These are phyloP conservation scores for Nothoprocta pentlandii DNA, from an alignment of 2,113 vertebrate genomes.

Conservation along the genomic window DNA sequence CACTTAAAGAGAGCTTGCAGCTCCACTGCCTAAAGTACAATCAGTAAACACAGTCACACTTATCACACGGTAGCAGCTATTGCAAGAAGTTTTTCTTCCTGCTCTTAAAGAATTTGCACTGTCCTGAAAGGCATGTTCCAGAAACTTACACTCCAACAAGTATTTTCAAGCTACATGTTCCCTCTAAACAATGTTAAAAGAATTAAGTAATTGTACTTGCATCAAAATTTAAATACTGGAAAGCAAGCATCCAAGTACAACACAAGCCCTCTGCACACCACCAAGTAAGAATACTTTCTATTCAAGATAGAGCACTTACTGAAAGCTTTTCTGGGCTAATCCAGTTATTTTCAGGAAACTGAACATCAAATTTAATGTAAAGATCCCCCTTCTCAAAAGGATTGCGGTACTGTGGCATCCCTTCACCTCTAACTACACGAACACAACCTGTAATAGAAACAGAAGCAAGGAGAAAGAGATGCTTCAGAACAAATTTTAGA, in stretches of 20 bases:
- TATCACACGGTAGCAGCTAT: neutral
- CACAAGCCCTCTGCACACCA: neutral
- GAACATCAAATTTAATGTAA: constrained; percentile 97
- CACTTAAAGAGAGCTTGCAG: neutral
- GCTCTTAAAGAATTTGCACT: neutral
- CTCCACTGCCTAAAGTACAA: neutral
- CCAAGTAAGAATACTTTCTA: neutral
- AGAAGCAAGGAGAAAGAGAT: neutral
- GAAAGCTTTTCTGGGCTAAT: constrained; percentile 96
- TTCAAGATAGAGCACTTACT: constrained; percentile 78
- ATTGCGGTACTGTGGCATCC: constrained; percentile 98
- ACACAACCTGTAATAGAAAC: constrained; percentile 83
- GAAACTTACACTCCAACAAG: neutral
- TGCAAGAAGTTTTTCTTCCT: neutral
- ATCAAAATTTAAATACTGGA: neutral
- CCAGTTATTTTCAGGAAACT: constrained; percentile 99
- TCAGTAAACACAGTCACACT: constrained; percentile 6
- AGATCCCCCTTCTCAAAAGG: constrained; percentile 99
- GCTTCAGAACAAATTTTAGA: neutral
- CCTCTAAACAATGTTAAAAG: neutral
- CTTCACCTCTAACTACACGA: constrained; percentile 93
- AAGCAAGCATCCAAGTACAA: neutral
- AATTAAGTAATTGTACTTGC: neutral
- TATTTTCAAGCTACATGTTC: neutral
- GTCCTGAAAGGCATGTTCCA: neutral